Base-by-base conservation (phyloP, 2,113 vertebrate genomes). In the Engystomops pustulosus region DNA sequence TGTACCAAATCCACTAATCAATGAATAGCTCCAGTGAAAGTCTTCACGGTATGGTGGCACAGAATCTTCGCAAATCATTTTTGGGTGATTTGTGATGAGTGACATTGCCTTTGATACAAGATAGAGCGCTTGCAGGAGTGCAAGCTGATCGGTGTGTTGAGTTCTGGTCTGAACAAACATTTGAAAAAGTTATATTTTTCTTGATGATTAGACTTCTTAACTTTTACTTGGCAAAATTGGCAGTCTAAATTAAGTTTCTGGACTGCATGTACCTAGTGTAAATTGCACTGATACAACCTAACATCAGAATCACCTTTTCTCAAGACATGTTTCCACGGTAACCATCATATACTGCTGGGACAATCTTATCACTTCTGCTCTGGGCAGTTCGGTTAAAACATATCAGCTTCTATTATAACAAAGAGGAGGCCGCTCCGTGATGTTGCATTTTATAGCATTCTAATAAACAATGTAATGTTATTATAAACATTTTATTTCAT, bases 271-370 rank as follows among this genome's bases (percentile, higher is more conserved):
- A 88, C 87, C 88, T 88, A 86, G 82, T 78, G 77, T 88, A 89
- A 89, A 92, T 87, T 87, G 89, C 91, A 90, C 90, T 86, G 86
- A 88, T 90, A 88, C 87, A 90, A 86, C 87, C 89, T 81, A 0
- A 84, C 85, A 89, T 82, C 81, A 90, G 87, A 82, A 89, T 89
- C 88, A 88, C 89, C 89, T 90, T 88, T 89, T 90, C 92, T 91
- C 89, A 88, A 91, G 89, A 91, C 90, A 69, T 47, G 93, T 94
- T 94, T 85, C 93, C 91, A 91, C 91, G 93, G 93, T 90, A 93
- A 94, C 93, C 20, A 74, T 87, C 88, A 87, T 55, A 87, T 75
- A 87, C 89, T 90, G 92, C 90, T 91, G 92, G 91, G 90, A 91
- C 76, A 70, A 88, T 88, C 91, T 91, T 89, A 88, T 88, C 0